Percentiles rank a stretch among this genome's conserved stretches.
Evolutionary conservation across 2,888 invertebrate species (phyloP).

Genomic region (Marronus borbonicus): DNA sequence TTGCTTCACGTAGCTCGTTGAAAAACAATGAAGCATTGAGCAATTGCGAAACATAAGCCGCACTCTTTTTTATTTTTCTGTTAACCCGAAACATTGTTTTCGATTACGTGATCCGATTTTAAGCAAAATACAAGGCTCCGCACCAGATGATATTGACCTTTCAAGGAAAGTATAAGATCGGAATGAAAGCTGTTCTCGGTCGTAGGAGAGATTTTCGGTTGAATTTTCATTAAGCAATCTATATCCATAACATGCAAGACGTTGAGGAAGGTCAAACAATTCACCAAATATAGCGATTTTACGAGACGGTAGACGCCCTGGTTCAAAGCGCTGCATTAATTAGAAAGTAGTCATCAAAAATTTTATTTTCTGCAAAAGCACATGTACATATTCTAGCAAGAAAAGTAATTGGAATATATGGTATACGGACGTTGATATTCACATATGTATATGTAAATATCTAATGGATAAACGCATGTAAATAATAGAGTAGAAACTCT

Average conservation of each 20-base stretch:
- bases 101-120: constrained; percentile 26
- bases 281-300: not conserved
- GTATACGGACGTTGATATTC: no score
- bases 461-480: no score
- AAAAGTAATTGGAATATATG: no score
- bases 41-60: not conserved
- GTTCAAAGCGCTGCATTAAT: not conserved
- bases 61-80: not conserved
- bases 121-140: constrained; percentile 26
- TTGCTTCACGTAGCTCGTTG: no score
- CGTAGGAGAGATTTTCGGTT: constrained; percentile 14
- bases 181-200: constrained; percentile 39
- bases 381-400: no score
- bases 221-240: constrained; percentile 20
- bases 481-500: no score
- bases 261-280: constrained; percentile 23
- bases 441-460: no score
- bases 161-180: constrained; percentile 32
- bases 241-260: constrained; percentile 14
- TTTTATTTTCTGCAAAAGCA: no score
- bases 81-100: not conserved
- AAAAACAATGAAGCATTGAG: no score
- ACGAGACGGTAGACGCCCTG: no score
- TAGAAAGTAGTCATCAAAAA: constrained; percentile 6
- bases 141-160: constrained; percentile 39